phyloP scores from a whole-genome alignment of 1,140 invertebrate genomes.

The Phenacoccus solenopsis region DNA sequence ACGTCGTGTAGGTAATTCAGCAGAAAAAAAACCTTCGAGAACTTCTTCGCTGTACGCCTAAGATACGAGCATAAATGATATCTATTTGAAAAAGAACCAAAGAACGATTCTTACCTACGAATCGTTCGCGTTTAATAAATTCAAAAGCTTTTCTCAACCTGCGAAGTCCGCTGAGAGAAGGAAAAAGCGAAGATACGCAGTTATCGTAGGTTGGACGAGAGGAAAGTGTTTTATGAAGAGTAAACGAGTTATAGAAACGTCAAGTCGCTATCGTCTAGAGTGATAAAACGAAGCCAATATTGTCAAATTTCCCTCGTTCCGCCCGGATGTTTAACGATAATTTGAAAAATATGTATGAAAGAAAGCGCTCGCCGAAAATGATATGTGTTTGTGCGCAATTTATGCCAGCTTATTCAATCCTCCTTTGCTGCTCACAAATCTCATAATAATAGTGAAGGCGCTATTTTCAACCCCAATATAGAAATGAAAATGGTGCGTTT shows the following conservation, averaged over 20 bases:
- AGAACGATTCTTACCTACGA: neutral
- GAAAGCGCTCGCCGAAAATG: neutral
- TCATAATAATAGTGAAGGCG: neutral
- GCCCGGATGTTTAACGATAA: neutral
- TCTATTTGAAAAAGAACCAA: neutral
- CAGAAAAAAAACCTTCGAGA: neutral
- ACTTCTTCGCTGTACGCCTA: neutral
- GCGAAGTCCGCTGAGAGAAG: no score
- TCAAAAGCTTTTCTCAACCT: neutral
- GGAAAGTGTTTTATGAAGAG: neutral
- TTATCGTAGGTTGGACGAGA: neutral
- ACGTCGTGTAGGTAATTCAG: neutral
- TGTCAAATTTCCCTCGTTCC: neutral
- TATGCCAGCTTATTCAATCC: neutral
- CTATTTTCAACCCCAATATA: neutral
- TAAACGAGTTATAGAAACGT: neutral
- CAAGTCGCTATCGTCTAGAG: neutral
- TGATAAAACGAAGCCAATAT: neutral
- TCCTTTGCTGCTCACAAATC: neutral
- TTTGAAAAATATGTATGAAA: conserved; percentile 3
- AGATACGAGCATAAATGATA: neutral
- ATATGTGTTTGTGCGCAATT: neutral
- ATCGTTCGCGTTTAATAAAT: neutral
- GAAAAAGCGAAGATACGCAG: no score
- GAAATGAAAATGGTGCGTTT: neutral